Evolutionary conservation across 2,113 vertebrate genomes (phyloP), one percentile per base, ranked within the genome.

Genomic region (Caranx ignobilis): DNA sequence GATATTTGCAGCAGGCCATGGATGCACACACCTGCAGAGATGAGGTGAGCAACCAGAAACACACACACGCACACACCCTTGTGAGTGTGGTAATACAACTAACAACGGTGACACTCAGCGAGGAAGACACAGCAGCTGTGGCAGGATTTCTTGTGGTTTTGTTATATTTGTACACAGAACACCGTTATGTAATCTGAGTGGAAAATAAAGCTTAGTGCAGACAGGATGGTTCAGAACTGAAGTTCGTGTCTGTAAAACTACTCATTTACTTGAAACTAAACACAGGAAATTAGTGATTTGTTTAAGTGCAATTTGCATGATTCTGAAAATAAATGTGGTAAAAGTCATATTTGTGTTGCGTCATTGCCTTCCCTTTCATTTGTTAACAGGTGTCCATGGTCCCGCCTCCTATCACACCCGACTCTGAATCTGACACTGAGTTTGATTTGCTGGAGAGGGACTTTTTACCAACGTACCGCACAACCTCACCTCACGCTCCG

Each of bases 1-100:
- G 92, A 74, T 95, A 96, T 81, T 87, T 98, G 84, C 87, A 96
- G 84, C 87, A 96, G 18, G 87, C 75, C 64, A 41, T 90, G 72
- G 85, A 90, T 6, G 8, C 16, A 10, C 60, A 75, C 12, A 32
- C 15, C 41, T 13, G 35, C 45, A 45, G 41, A 74, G 56, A 71
- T 2, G 31, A 86, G 89, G 93, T 94, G 69, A 93, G 84, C 55
- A 60, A 60, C 59, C 5, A 18, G 47, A 2, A 74, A 57, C 3
- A 63, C 52, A 61, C 26, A 5, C 9, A 57, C 26, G 56, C 3
- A 63, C 52, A 61, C 26, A 5, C 9, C 19, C 3, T 3, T 56
- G 43, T 47, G 4, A 65, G 31, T 32, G 16, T 52, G 59, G 4
- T 9, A 43, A 34, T 26, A 26, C 26, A 26, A 26, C 26, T 26